These are phyloP conservation scores for Ditylenchus dipsaci DNA, from an alignment of 1,140 invertebrate species.

Conservation along the genomic window DNA sequence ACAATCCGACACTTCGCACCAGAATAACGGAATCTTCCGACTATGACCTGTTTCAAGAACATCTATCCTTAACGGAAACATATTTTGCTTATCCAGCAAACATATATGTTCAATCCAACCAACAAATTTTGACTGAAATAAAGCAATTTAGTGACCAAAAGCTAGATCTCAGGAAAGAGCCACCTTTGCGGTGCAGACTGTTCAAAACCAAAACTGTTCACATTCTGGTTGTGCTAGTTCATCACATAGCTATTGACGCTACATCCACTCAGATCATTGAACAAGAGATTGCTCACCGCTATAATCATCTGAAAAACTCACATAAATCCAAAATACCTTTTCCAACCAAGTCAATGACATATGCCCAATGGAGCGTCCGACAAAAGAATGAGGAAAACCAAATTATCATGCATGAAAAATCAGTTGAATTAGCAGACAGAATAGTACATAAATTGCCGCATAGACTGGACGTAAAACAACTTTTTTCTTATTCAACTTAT, in stretches of 20 bases:
- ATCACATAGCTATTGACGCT: constrained; percentile 18
- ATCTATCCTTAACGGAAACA: constrained; percentile 11
- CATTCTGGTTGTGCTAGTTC: constrained; percentile 5
- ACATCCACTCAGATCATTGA: constrained; percentile 21
- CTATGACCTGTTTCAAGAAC: constrained; percentile 1
- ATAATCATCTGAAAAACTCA: constrained; percentile 6
- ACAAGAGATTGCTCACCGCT: background rate
- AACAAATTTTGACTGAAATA: background rate
- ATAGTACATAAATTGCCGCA: background rate
- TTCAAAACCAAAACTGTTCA: constrained; percentile 8
- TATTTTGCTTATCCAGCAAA: background rate
- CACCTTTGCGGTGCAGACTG: background rate
- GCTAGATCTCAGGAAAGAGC: constrained; percentile 5
- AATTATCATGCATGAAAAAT: background rate
- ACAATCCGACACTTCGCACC: background rate
- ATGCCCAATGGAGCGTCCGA: background rate
- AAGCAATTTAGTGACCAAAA: background rate
- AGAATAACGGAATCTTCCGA: background rate
- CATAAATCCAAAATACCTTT: background rate
- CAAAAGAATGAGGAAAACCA: background rate
- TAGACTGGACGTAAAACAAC: background rate
- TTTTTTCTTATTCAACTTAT: background rate
- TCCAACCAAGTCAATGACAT: background rate
- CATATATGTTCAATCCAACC: background rate
- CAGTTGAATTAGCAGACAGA: background rate